Evolutionary conservation across 1,140 invertebrate species (phyloP), one percentile per base, ranked within the genome.

Genomic region (Ceratosolen fusciceps): DNA sequence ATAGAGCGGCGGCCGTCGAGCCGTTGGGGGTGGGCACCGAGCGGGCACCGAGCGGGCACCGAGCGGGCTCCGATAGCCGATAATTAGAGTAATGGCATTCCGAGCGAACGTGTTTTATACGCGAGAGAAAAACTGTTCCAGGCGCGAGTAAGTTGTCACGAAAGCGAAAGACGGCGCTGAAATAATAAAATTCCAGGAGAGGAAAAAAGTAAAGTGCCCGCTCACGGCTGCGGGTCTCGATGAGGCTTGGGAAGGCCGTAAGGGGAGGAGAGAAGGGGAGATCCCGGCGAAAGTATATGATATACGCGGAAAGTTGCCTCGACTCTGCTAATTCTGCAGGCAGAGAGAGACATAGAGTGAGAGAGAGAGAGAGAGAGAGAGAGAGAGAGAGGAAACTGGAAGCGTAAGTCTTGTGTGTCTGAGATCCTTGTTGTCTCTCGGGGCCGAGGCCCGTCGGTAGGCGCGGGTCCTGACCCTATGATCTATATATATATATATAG

Each of bases 81-180:
- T 75, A 65, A 67, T 75, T 75, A 37, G 26, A 52, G 34, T 34
- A 75, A 26, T 26, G 21, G n/a, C 43, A 68, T 68, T 54, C 43
- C 21, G 26, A 76, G 52, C 1, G 37, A 56, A 58, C 54, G 71
- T 58, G 31, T 74, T 56, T 74, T 29, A 58, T 58, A 21, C 1
- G 9, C 0, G 31, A 39, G n/a, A 21, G 7, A 74, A 74, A 34
- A 72, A 0, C 21, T 37, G 58, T 74, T 58, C 8, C 21, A n/a
- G n/a, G n/a, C n/a, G 9, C 12, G 26, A 39, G n/a, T 49, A 74
- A 58, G 71, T 74, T 58, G 54, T 58, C 71, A 39, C 54, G 58
- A 78, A 56, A 58, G 76, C 58, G 67, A 78, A 62, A 78, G 67
- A 60, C 24, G 21, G 74, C 29, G 58, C 3, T n/a, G 60, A 37